Evolutionary conservation across 2,113 vertebrate genomes (phyloP), one percentile per base, ranked within the genome.

Genomic region (Brachyhypopomus occidentalis): DNA sequence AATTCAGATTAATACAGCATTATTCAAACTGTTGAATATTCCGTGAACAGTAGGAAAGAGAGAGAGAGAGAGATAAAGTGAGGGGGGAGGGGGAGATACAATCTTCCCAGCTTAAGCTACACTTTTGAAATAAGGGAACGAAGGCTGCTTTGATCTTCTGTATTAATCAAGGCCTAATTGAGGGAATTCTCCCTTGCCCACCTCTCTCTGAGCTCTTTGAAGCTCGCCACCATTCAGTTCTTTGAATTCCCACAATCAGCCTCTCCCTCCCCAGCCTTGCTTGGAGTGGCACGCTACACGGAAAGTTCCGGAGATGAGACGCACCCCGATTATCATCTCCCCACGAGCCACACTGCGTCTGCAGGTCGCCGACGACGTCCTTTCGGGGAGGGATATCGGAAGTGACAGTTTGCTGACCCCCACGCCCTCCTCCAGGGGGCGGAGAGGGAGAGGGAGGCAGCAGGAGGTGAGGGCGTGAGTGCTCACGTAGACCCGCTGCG

Each of bases 111-210:
- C 60, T 60, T 72, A 72, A 14, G 60, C 79, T 56, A 73, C 60
- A 69, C 67, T 72, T 58, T 80, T 64, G 45, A 80, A 84, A 80
- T 78, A 78, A 62, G 48, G 74, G 45, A 58, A 25, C 59, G 70
- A 66, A 41, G 27, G 69, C 25, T 20, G 83, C 48, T 84, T 80
- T 84, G 78, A 84, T 84, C 73, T 80, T 80, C 70, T 34, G 36
- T 80, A 84, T 77, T 84, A 80, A 84, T 77, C 67, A 77, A 19
- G 36, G 69, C 67, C 52, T 84, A 78, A 84, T 84, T 84, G 69
- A 78, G 55, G 79, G 55, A 84, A 81, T 84, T 74, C 60, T 81
- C 79, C 69, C 36, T 73, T 81, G 79, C 71, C 81, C 67, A 81
- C 75, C 12, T 34, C 55, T 69, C 67, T 69, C 67, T 81, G 48